phyloP scores from a whole-genome alignment of 2,113 vertebrate species.

The Marmota monax region DNA sequence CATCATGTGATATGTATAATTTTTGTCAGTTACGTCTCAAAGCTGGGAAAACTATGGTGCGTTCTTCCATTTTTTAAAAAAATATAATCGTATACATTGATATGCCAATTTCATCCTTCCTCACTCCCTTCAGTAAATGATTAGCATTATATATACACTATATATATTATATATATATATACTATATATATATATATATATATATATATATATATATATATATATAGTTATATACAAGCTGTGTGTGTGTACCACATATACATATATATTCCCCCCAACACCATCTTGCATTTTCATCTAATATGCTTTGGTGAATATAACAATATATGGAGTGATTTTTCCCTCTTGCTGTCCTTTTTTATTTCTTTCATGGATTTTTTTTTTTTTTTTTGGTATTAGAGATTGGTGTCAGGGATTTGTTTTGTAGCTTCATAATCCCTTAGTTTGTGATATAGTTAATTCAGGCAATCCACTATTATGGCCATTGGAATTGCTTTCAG shows the following conservation, averaged over 20 bases:
- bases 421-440: neutral
- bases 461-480: neutral
- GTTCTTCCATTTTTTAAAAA: neutral
- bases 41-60: neutral
- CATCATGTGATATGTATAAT: neutral
- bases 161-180: too few species aligned
- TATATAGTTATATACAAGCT: too few species aligned
- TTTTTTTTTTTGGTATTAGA: too few species aligned
- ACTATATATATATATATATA: too few species aligned
- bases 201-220: too few species aligned
- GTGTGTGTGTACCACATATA: too few species aligned
- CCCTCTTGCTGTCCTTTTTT: neutral
- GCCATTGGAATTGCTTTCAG: neutral
- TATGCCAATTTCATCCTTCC: neutral
- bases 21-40: neutral
- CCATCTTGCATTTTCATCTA: neutral
- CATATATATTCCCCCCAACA: neutral
- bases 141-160: neutral
- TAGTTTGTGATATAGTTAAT: neutral
- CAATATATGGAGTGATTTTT: neutral
- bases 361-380: too few species aligned
- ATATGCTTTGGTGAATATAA: neutral
- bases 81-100: neutral
- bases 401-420: neutral
- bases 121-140: neutral